Base-by-base conservation (phyloP, 2,888 invertebrate species). In the Octonoba sinensis region DNA sequence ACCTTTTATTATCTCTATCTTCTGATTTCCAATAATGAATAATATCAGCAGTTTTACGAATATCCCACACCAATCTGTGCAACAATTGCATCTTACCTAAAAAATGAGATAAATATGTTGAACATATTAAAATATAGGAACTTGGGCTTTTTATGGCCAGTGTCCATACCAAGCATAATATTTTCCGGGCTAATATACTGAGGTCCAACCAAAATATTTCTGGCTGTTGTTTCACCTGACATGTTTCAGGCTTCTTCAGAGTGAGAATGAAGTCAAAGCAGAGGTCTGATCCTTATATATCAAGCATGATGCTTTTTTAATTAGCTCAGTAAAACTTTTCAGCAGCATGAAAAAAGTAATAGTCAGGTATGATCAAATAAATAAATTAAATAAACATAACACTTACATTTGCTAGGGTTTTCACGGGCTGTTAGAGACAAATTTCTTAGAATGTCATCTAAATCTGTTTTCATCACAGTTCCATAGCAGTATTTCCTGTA, bases 21-120 rank as follows among this genome's bases (percentile, higher is more conserved):
- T 86, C 51, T 85, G 85, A 56, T 79, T 84, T 47, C 86, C 86
- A 86, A 27, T 65, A 81, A 71, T 85, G 77, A 65, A 83, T 78
- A 12, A 85, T 60, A 18, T 83, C 84, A 27, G 74, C 65, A 3
- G 85, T 83, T 24, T 84, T 85, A 24, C 77, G 77, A 59, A 84
- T 83, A 79, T 88, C 88, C 87, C 87, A 88, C 54, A 88, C 84
- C 71, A 88, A 85, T 81, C 88, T 87, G 59, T 86, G 86, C 12
- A 88, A 83, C 60, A 87, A 82, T 0, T 86, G 85, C 49, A 85
- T 73, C 69, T 87, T 84, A 84, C 86, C 87, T 86, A 85, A 15
- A 60, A 64, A 81, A 59, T 65, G 18, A n/a, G 44, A 54, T 44
- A 36, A 18, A 44, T 18, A 65, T 18, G 16, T 65, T 67, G 15